Percentiles rank a stretch among this genome's conserved stretches.
These are phyloP conservation scores for Apaloderma vittatum DNA, from an alignment of 2,113 vertebrate genomes.

Conservation along the genomic window DNA sequence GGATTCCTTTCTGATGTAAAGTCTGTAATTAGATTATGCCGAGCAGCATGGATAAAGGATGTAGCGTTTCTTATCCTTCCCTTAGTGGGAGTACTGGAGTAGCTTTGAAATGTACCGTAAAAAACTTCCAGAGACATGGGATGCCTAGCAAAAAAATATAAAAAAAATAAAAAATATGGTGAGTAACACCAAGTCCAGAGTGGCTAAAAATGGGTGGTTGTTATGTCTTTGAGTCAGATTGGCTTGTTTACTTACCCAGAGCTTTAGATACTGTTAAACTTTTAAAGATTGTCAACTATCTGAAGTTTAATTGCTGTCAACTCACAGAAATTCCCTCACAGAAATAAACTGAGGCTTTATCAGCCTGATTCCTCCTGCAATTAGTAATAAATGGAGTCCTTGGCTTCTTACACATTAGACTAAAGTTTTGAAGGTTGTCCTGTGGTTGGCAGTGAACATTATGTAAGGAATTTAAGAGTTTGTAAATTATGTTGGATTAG, in stretches of 20 bases:
- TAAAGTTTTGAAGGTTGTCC: neutral
- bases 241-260: neutral
- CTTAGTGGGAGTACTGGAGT: neutral
- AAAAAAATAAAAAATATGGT: neutral
- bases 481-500: neutral
- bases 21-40: constrained; percentile 65
- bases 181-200: neutral
- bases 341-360: neutral
- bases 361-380: neutral
- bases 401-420: neutral
- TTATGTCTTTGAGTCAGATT: neutral
- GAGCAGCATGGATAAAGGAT: constrained; percentile 44
- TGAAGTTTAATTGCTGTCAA: neutral
- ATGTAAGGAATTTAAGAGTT: neutral
- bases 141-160: neutral
- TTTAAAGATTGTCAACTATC: neutral
- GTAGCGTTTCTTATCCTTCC: constrained; percentile 16
- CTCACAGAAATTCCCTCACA: neutral
- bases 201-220: neutral
- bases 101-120: neutral
- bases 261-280: neutral
- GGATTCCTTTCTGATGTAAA: constrained; percentile 53
- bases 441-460: neutral
- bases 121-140: neutral
- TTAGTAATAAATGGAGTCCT: neutral